Base-by-base conservation (phyloP, 2,113 vertebrate species). In the Actenoides hombroni region DNA sequence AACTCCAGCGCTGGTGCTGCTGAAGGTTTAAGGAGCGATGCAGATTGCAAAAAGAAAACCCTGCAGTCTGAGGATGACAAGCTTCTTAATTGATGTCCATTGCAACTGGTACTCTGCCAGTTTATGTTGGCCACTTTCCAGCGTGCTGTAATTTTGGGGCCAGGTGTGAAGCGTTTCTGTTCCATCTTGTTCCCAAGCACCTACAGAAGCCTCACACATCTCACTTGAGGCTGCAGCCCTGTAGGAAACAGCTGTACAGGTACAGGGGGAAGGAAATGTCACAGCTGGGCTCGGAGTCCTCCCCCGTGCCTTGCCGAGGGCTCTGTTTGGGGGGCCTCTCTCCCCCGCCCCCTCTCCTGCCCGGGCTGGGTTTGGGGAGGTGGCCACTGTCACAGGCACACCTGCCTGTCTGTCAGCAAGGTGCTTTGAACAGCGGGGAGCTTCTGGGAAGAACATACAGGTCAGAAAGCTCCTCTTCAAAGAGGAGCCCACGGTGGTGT, bases 81-180 rank as follows among this genome's bases (percentile, higher is more conserved):
- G 89, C 97, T 97, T 19, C 96, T 97, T 98, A 98, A 98, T 98
- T 98, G 98, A 98, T 98, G 98, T 98, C 98, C 98, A 97, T 98
- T 96, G 97, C 97, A 98, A 94, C 98, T 98, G 98, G 98, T 98
- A 96, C 90, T 80, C 96, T 98, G 98, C 98, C 98, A 98, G 98
- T 97, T 98, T 96, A 94, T 89, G 83, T 98, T 98, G 98, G 98
- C 98, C 69, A 29, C 85, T 24, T 71, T 97, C 98, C 98, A 98
- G 98, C 97, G 91, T 98, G 96, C 97, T 98, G 97, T 98, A 97
- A 98, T 97, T 98, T 98, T 94, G 98, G 97, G 98, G 97, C 98
- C 98, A 98, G 98, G 98, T 98, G 98, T 97, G 97, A 98, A 98
- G 97, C 96, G 64, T 98, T 98, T 98, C 97, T 98, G 98, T 98